Base-by-base conservation (phyloP, 2,888 invertebrate genomes). In the Odontothrips loti region DNA sequence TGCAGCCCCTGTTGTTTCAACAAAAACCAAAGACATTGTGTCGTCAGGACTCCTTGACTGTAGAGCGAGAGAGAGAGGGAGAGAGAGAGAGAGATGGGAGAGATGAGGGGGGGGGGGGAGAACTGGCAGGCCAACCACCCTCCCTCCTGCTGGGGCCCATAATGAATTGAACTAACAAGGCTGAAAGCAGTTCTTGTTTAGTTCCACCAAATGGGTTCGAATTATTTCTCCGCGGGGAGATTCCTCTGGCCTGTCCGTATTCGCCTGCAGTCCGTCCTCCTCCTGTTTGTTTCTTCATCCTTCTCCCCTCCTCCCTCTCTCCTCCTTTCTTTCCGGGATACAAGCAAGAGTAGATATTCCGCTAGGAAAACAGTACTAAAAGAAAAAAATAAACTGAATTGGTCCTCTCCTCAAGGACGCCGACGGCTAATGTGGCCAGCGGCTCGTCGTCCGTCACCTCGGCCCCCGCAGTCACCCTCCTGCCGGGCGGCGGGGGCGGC, bases 91-190 rank as follows among this genome's bases (percentile, higher is more conserved):
- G 34, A 43, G 34, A 43, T n/a, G n/a, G n/a, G 58, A 58, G 58
- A 58, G 20, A 58, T 17, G 8, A 17, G 15, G 51, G 17, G 58
- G 6, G 58, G 15, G 58, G 2, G 58, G 23, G 11, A 27, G 68
- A 0, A 75, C 23, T 27, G 68, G 68, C 10, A 9, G 68, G 23
- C 68, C 23, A 23, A 23, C 68, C 9, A 4, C 23, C 68, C 23
- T 8, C 27, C 23, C 68, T 0, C 23, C 23, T 9, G 27, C 68
- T 27, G 1, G 68, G 68, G 8, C 27, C 68, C 68, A 75, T 75
- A 75, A 75, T 75, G 68, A 75, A 75, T 75, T 75, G 68, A 75
- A 75, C 68, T 75, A 75, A 75, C 68, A 75, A 75, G 68, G 68
- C 68, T 27, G 68, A 23, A 75, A 75, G 68, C 68, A 23, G 68